Evolutionary conservation across 35 echinoderm and acorn worm genomes (phyloP).

Genomic region (Strongylocentrotus purpuratus): DNA sequence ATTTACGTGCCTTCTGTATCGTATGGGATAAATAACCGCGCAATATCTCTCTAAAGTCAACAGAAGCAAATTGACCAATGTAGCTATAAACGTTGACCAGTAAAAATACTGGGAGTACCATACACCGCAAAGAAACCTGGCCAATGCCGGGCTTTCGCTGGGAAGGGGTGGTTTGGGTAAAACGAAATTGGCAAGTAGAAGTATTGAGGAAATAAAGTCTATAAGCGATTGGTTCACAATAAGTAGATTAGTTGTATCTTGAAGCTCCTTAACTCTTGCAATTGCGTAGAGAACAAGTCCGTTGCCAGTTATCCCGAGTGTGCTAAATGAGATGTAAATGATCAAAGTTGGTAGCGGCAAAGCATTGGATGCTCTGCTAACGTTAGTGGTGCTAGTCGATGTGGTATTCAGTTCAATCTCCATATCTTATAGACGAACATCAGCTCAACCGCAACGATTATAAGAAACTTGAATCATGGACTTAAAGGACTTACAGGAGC

Average conservation of each 20-base stretch:
- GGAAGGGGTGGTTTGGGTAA: conserved; percentile 24
- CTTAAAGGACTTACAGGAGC: too few species aligned
- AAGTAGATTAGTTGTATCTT: conserved; percentile 60
- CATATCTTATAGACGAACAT: too few species aligned
- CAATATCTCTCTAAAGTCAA: conserved; percentile 73
- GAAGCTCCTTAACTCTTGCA: not conserved
- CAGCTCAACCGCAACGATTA: too few species aligned
- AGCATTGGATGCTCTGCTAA: not conserved
- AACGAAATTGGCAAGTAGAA: conserved; percentile 52
- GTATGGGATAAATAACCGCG: conserved; percentile 70
- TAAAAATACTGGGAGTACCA: conserved; percentile 75
- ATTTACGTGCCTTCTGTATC: conserved; percentile 45
- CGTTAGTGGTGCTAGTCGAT: not conserved
- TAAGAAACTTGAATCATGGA: too few species aligned
- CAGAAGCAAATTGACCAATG: conserved; percentile 61
- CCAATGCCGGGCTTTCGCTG: not conserved
- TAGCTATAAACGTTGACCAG: conserved; percentile 61
- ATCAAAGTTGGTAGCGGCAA: not conserved
- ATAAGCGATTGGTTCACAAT: conserved; percentile 83
- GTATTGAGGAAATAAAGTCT: conserved; percentile 63
- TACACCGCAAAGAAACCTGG: conserved; percentile 59
- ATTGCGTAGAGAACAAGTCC: conserved; percentile 47
- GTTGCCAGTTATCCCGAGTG: conserved; percentile 54
- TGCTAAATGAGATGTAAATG: conserved; percentile 15
- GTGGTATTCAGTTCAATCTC: too few species aligned